These are phyloP conservation scores for Phaethornis superciliosus DNA, from an alignment of 2,113 vertebrate species.

Conservation along the genomic window DNA sequence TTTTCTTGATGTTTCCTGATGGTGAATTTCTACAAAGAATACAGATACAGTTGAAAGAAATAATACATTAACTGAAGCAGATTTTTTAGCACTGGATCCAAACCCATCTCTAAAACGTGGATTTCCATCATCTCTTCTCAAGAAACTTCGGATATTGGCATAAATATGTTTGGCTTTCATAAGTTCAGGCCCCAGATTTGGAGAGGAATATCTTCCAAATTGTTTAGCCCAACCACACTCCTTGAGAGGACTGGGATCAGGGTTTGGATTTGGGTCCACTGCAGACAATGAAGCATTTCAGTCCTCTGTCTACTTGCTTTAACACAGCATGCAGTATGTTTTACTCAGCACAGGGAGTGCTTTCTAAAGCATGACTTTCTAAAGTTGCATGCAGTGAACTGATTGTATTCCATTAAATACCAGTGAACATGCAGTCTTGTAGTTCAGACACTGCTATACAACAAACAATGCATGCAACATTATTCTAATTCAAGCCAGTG, in stretches of 20 bases:
- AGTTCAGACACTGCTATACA: neutral
- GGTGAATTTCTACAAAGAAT: constrained; percentile 32
- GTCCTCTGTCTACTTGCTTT: neutral
- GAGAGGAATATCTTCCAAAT: neutral
- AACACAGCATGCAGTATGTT: neutral
- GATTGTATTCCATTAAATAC: neutral
- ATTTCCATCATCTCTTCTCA: neutral
- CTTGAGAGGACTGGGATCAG: neutral
- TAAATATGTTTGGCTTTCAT: neutral
- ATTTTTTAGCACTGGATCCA: neutral
- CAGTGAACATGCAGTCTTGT: neutral
- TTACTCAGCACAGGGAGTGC: neutral
- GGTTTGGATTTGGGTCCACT: neutral
- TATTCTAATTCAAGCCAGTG: neutral
- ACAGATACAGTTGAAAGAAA: neutral
- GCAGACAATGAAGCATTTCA: neutral
- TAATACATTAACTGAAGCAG: neutral
- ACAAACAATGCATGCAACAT: neutral
- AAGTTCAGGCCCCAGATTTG: neutral
- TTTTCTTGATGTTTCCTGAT: neutral
- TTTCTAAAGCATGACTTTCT: neutral
- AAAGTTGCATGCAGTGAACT: neutral
- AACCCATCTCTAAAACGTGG: neutral
- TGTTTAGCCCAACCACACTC: neutral
- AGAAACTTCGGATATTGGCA: neutral